Conservation (phyloP, 2,113 vertebrate species). For the Indicator indicator region DNA sequence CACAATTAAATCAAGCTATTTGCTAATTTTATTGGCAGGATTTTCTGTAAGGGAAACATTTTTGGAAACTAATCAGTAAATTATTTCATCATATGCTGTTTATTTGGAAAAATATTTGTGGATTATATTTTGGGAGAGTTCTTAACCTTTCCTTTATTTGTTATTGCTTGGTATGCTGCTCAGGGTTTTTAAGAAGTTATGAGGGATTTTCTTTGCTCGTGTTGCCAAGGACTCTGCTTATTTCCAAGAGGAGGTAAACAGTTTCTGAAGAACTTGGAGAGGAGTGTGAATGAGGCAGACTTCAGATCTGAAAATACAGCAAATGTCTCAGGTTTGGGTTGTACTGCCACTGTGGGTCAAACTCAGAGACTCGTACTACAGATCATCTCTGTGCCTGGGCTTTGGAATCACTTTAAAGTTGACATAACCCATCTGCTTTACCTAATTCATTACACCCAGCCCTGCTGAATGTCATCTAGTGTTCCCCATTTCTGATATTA, state of each 20-base stretch:
- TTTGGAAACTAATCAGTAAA: background rate
- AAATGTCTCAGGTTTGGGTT: background rate
- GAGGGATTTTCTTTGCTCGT: background rate
- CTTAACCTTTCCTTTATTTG: background rate
- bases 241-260: background rate
- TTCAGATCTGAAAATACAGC: background rate
- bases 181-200: background rate
- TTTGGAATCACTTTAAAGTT: background rate
- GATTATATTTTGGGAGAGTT: background rate
- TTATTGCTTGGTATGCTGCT: background rate
- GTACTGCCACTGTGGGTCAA: background rate
- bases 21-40: background rate
- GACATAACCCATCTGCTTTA: background rate
- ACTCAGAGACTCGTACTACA: background rate
- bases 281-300: background rate
- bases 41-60: background rate
- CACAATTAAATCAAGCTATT: background rate
- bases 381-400: background rate
- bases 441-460: background rate
- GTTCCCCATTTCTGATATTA: background rate
- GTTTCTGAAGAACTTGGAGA: background rate
- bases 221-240: background rate
- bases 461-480: background rate
- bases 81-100: background rate
- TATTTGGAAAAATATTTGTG: background rate